These are phyloP conservation scores for Yponomeuta evonymella DNA, from an alignment of 2,888 invertebrate species.

Conservation along the genomic window DNA sequence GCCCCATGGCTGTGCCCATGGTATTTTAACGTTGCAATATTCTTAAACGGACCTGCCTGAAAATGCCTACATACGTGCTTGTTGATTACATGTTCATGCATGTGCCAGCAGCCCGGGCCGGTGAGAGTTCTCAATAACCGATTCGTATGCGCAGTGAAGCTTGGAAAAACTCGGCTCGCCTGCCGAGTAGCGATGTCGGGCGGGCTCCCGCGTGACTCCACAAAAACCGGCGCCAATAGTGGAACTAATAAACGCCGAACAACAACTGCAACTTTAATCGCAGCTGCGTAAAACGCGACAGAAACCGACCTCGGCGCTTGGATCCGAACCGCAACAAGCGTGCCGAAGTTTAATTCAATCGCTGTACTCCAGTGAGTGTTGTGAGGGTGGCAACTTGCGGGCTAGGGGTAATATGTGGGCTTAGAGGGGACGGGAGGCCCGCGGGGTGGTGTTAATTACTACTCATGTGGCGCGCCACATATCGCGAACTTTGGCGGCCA, in stretches of 20 bases:
- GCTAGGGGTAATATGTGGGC: constrained; percentile 5
- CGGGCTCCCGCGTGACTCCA: constrained; percentile 2
- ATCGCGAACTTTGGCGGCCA: constrained; percentile 71
- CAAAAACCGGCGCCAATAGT: constrained; percentile 26
- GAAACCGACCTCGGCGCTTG: constrained; percentile 65
- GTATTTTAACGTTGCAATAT: too few species aligned
- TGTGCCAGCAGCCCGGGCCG: neutral
- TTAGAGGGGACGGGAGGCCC: constrained; percentile 30
- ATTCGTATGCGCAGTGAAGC: neutral
- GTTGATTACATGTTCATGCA: neutral
- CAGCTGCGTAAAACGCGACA: constrained; percentile 64
- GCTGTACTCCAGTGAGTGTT: constrained; percentile 56
- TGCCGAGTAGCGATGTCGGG: neutral
- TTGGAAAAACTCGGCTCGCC: neutral
- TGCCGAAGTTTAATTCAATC: constrained; percentile 75
- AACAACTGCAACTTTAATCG: constrained; percentile 68
- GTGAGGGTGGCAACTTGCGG: constrained; percentile 23
- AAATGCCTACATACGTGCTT: neutral
- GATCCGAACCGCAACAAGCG: constrained; percentile 68
- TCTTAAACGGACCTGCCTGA: neutral
- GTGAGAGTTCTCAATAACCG: neutral
- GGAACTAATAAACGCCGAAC: constrained; percentile 64
- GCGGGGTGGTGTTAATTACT: constrained; percentile 71
- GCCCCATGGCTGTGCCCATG: too few species aligned
- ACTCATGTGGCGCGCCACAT: constrained; percentile 70